Conservation (phyloP, 2,113 vertebrate species). For the Xiphophorus hellerii region DNA sequence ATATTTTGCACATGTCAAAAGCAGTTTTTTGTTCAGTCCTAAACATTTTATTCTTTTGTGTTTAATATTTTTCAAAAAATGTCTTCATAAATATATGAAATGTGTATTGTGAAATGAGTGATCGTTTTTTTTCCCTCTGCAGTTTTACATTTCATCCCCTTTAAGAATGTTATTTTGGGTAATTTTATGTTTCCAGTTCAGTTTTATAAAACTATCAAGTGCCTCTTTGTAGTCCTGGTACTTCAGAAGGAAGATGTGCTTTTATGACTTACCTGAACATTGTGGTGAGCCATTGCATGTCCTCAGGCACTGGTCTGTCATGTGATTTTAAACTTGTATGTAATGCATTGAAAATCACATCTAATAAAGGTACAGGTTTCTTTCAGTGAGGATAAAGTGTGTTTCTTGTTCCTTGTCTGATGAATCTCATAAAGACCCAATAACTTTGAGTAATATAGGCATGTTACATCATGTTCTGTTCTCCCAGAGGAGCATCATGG, state of each 20-base stretch:
- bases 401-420: background rate
- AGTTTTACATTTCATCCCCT: background rate
- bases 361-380: slow-evolving; percentile 47
- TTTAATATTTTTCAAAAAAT: background rate
- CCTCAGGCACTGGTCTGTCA: slow-evolving; percentile 17
- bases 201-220: slow-evolving; percentile 63
- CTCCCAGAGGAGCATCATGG: background rate
- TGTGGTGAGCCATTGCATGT: slow-evolving; percentile 43
- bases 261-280: slow-evolving; percentile 39
- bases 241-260: slow-evolving; percentile 50
- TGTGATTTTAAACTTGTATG: slow-evolving; percentile 32
- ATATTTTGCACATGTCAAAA: slow-evolving; percentile 44
- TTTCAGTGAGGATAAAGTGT: background rate
- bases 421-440: background rate
- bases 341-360: slow-evolving; percentile 36
- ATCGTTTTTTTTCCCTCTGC: slow-evolving; percentile 10
- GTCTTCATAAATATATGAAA: background rate
- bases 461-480: slow-evolving; percentile 7
- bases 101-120: slow-evolving; percentile 29
- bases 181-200: slow-evolving; percentile 9
- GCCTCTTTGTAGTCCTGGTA: slow-evolving; percentile 69
- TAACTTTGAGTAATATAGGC: background rate
- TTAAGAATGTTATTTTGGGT: slow-evolving; percentile 5
- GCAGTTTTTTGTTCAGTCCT: slow-evolving; percentile 20
- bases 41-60: background rate